A percentile compares a stretch with the other conserved stretches of the same genome.
Conservation (phyloP, 1,140 invertebrate genomes). For the Monochamus saltuarius region DNA sequence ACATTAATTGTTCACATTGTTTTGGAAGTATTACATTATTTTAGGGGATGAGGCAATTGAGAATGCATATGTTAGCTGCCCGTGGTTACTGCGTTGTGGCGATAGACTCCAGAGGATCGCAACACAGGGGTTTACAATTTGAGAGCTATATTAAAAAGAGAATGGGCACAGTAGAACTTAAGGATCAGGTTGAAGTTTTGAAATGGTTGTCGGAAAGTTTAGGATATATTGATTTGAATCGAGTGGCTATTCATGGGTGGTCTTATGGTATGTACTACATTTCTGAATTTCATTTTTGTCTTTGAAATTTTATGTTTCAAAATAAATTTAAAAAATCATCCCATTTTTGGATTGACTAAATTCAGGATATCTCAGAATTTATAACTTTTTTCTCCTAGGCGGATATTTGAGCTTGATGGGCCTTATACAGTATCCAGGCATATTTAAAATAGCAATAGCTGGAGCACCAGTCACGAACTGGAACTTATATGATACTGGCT, state of each 20-base stretch:
- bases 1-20: too few species aligned
- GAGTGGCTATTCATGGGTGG: conserved; percentile 97
- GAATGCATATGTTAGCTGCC: conserved; percentile 94
- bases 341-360: too few species aligned
- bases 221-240: conserved; percentile 86
- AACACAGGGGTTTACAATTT: conserved; percentile 87
- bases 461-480: conserved; percentile 97
- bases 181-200: conserved; percentile 95
- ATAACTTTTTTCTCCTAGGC: conserved; percentile 49
- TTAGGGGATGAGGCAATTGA: conserved; percentile 83
- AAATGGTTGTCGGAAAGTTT: conserved; percentile 81
- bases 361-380: not conserved
- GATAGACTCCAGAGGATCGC: conserved; percentile 93
- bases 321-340: too few species aligned
- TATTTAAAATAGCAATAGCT: conserved; percentile 89
- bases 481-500: conserved; percentile 91
- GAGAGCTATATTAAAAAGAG: conserved; percentile 85
- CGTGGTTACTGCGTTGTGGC: conserved; percentile 95
- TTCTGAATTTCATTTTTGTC: not conserved
- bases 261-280: conserved; percentile 78
- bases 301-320: not conserved
- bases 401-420: conserved; percentile 86
- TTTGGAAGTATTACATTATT: conserved; percentile 10
- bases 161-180: conserved; percentile 94
- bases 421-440: conserved; percentile 75